Percentiles rank a stretch among this genome's conserved stretches.
Evolutionary conservation across 2,888 invertebrate species (phyloP).

Genomic region (Tetranychus piercei): DNA sequence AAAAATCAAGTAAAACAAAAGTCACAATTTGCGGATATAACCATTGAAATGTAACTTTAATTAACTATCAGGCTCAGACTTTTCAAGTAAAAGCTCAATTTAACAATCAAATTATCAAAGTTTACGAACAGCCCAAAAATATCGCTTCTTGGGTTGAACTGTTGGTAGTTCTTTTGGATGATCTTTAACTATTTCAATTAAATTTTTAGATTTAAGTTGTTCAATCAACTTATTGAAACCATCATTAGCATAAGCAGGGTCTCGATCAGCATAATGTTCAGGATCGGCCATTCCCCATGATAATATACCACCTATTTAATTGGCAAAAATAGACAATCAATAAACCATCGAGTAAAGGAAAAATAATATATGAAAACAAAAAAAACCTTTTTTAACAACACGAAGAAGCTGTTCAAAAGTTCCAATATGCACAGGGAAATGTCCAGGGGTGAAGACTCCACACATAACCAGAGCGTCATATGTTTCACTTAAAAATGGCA

Average conservation of each 20-base stretch:
- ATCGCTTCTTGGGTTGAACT: background rate
- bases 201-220: background rate
- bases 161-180: background rate
- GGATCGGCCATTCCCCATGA: slow-evolving; percentile 14
- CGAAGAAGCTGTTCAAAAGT: slow-evolving; percentile 12
- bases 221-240: slow-evolving; percentile 11
- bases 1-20: too few relatives aligned
- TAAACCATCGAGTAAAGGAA: background rate
- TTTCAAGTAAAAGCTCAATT: too few relatives aligned
- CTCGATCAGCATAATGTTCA: slow-evolving; percentile 8
- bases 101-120: background rate
- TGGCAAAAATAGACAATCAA: background rate
- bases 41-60: too few relatives aligned
- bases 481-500: slow-evolving; percentile 12
- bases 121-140: slow-evolving; percentile 7
- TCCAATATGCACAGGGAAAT: background rate
- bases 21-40: too few relatives aligned
- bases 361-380: background rate
- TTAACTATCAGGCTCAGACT: too few relatives aligned
- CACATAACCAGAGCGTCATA: slow-evolving; percentile 18
- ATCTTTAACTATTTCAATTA: background rate
- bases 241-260: slow-evolving; percentile 4
- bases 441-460: slow-evolving; percentile 16
- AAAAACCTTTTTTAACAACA: slow-evolving; percentile 12
- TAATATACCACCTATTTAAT: slow-evolving; percentile 12